phyloP scores from a whole-genome alignment of 2,113 vertebrate species.

The Spizaetus ornatus region DNA sequence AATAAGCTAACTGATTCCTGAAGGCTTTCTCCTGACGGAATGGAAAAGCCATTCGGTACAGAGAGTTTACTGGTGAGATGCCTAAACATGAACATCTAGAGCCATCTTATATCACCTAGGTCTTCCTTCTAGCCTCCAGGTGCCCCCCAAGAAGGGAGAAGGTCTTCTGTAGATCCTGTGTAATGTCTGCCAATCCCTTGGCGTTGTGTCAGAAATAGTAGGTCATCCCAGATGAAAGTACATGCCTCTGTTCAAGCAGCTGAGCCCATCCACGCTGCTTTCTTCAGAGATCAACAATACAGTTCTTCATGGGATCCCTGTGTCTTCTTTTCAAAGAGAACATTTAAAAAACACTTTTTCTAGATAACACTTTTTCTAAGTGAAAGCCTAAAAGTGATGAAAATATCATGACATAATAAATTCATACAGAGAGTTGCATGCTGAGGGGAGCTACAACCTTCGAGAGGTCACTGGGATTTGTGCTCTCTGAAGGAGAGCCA shows the following conservation, averaged over 20 bases:
- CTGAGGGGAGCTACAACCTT: background rate
- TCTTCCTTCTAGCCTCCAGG: background rate
- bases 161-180: background rate
- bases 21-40: background rate
- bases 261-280: background rate
- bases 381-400: background rate
- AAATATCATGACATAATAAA: background rate
- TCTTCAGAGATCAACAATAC: background rate
- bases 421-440: background rate
- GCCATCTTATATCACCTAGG: background rate
- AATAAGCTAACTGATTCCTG: background rate
- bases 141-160: background rate
- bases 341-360: background rate
- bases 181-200: background rate
- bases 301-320: background rate
- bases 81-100: background rate
- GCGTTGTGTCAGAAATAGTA: background rate
- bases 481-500: background rate
- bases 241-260: background rate
- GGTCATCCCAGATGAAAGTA: background rate
- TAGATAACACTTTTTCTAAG: background rate
- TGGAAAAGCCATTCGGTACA: background rate
- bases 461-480: background rate
- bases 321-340: background rate
- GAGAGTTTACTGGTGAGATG: background rate